Evolutionary conservation across 2,888 invertebrate genomes (phyloP).

Genomic region (Cloeon dipterum): DNA sequence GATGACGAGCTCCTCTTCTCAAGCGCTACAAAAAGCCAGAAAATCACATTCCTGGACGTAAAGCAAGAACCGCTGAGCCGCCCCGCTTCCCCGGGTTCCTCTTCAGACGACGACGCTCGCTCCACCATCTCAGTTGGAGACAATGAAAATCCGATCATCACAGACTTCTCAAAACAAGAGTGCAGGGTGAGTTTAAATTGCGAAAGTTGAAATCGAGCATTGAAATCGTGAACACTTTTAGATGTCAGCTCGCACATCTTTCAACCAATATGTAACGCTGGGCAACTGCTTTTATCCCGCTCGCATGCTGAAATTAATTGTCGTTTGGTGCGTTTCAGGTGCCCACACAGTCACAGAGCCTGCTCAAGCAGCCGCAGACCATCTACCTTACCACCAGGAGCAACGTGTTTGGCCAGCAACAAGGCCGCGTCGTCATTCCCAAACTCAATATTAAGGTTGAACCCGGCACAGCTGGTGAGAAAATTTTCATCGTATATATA

Average conservation of each 20-base stretch:
- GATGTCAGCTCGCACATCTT: no score
- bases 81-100: slow-evolving; percentile 36
- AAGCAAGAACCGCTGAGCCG: slow-evolving; percentile 58
- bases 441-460: slow-evolving; percentile 53
- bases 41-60: slow-evolving; percentile 24
- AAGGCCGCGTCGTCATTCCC: slow-evolving; percentile 23
- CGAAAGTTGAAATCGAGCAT: no score
- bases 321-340: slow-evolving; percentile 20
- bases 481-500: no score
- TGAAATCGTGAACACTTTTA: no score
- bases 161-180: slow-evolving; percentile 4
- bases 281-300: no score
- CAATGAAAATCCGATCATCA: slow-evolving; percentile 1
- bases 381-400: slow-evolving; percentile 11
- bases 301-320: neutral
- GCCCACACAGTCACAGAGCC: slow-evolving; percentile 22
- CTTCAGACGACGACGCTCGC: slow-evolving; percentile 5
- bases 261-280: no score
- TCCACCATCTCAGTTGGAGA: neutral
- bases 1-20: slow-evolving; percentile 75
- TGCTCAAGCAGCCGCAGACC: slow-evolving; percentile 27
- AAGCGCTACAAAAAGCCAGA: slow-evolving; percentile 2
- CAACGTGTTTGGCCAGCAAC: slow-evolving; percentile 8
- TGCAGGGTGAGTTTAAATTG: neutral
- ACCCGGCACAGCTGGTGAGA: slow-evolving; percentile 23